Evolutionary conservation across 1,140 invertebrate genomes (phyloP).

Genomic region (Nebria ingens): DNA sequence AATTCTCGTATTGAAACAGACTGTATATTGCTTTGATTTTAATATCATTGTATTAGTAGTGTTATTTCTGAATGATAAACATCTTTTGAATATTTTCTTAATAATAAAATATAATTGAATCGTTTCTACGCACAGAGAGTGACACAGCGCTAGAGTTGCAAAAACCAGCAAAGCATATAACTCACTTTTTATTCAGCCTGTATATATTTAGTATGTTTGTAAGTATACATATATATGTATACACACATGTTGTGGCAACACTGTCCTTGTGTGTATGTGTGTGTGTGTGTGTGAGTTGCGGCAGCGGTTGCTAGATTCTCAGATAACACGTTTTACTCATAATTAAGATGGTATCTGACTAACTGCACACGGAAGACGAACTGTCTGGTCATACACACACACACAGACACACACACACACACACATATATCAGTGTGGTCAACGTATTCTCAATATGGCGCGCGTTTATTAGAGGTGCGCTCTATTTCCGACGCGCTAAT

Average conservation of each 20-base stretch:
- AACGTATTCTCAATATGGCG: conserved; percentile 3
- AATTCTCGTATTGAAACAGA: too few species aligned
- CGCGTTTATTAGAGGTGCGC: too few species aligned
- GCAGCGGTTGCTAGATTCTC: conserved; percentile 5
- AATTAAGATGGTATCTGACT: conserved; percentile 5
- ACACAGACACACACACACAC: background rate
- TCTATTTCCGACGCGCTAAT: background rate
- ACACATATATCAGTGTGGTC: background rate
- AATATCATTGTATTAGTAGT: too few species aligned
- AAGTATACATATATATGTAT: background rate
- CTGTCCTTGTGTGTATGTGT: too few species aligned
- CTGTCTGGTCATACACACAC: background rate
- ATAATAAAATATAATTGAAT: too few species aligned
- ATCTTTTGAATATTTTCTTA: too few species aligned
- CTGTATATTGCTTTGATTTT: too few species aligned
- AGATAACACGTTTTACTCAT: conserved; percentile 8
- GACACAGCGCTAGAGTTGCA: too few species aligned
- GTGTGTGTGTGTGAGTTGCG: background rate
- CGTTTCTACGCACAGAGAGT: too few species aligned
- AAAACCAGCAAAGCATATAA: too few species aligned
- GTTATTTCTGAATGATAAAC: too few species aligned
- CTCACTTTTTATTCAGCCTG: too few species aligned
- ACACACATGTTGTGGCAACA: conserved; percentile 3
- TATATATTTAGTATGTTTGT: background rate
- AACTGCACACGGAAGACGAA: conserved; percentile 8